Percentiles rank a stretch among this genome's conserved stretches.
These are phyloP conservation scores for Neoarius graeffei DNA, from an alignment of 2,113 vertebrate genomes.

Conservation along the genomic window DNA sequence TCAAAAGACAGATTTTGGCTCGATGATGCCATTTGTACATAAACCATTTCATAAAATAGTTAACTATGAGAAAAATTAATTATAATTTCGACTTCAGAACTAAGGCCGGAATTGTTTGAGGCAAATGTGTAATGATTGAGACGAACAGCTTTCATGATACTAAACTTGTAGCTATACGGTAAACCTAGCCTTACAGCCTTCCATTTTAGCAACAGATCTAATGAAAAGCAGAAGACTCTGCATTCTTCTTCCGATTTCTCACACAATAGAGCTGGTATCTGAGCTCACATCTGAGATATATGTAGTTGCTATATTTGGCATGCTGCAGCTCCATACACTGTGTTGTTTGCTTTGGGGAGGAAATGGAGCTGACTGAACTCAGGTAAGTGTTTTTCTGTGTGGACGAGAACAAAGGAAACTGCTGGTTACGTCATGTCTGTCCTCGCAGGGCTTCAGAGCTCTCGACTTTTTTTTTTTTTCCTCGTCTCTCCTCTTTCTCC, in stretches of 20 bases:
- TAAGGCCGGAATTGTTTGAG: not conserved
- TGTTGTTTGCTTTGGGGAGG: not conserved
- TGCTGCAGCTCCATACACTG: not conserved
- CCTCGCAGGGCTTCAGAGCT: slow-evolving; percentile 34
- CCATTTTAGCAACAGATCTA: not conserved
- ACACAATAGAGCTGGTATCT: not conserved
- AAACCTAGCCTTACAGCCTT: no score
- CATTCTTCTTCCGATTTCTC: not conserved
- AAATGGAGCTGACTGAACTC: slow-evolving; percentile 19
- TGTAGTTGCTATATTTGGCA: slow-evolving; percentile 16
- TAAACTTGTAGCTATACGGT: not conserved
- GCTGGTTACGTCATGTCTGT: slow-evolving; percentile 52
- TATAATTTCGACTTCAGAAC: no score
- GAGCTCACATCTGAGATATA: not conserved
- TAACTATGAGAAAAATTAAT: no score
- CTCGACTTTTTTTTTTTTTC: not conserved
- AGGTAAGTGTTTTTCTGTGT: slow-evolving; percentile 30
- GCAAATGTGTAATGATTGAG: not conserved
- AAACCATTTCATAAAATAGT: not conserved
- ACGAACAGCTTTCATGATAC: not conserved
- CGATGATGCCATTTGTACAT: not conserved
- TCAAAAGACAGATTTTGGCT: not conserved
- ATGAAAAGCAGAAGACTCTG: not conserved
- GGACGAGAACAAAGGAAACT: slow-evolving; percentile 48
- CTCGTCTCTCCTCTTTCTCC: not conserved